Conservation (phyloP, 2,113 vertebrate species). For the Hydrochoerus hydrochaeris region DNA sequence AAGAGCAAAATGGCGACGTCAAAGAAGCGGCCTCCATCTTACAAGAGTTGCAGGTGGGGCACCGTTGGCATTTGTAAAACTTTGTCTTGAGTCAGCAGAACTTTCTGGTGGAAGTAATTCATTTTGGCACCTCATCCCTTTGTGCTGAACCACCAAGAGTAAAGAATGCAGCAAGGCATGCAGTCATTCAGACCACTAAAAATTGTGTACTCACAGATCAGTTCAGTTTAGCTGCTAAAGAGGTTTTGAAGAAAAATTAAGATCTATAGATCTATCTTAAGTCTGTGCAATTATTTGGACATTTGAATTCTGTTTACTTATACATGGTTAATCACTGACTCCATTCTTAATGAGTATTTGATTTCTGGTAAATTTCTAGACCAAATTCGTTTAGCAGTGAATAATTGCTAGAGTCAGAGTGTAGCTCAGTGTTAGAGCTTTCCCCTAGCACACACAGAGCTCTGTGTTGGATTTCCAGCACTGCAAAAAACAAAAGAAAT, state of each 20-base stretch:
- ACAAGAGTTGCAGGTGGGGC: slow-evolving; percentile 95
- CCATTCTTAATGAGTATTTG: not conserved
- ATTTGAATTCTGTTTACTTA: not conserved
- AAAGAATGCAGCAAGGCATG: not conserved
- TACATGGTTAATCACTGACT: not conserved
- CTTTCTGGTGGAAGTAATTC: not conserved
- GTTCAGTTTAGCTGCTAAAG: not conserved
- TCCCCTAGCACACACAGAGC: not conserved
- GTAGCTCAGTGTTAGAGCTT: not conserved
- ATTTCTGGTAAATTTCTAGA: not conserved
- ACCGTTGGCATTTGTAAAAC: not conserved
- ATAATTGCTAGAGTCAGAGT: not conserved
- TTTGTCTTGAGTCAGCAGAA: not conserved
- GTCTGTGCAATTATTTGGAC: not conserved
- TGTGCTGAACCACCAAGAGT: slow-evolving; percentile 4
- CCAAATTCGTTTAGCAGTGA: not conserved
- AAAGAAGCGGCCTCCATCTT: slow-evolving; percentile 97
- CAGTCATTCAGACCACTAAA: not conserved
- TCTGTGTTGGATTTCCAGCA: not conserved
- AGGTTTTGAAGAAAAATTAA: slow-evolving; percentile 30
- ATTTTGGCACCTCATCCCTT: not conserved
- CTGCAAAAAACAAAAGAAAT: not conserved
- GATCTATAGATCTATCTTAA: not conserved
- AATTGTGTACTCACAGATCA: not conserved
- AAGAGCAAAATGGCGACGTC: slow-evolving; percentile 96